Percentiles rank a stretch among this genome's conserved stretches.
phyloP scores from a whole-genome alignment of 1,140 invertebrate species.

The Listronotus bonariensis region DNA sequence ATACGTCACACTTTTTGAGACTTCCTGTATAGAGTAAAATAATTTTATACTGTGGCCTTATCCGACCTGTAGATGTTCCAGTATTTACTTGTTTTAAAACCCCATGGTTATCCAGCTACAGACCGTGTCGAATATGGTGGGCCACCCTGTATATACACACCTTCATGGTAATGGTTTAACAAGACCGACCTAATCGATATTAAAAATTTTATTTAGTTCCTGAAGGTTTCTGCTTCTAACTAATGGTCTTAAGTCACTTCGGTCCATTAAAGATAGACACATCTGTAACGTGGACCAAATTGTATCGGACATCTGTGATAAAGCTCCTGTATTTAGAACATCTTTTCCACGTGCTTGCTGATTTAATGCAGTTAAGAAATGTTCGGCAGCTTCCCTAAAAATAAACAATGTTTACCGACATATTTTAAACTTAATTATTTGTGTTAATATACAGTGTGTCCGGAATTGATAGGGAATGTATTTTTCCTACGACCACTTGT shows the following conservation, averaged over 20 bases:
- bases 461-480: too few species aligned
- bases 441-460: too few species aligned
- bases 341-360: constrained; percentile 83
- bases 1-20: too few species aligned
- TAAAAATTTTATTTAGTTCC: constrained; percentile 68
- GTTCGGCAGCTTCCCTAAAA: constrained; percentile 89
- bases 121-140: too few species aligned
- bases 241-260: constrained; percentile 74
- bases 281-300: constrained; percentile 95
- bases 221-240: constrained; percentile 74
- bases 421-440: constrained; percentile 12
- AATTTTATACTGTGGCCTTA: too few species aligned
- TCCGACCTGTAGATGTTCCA: too few species aligned
- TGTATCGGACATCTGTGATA: constrained; percentile 82
- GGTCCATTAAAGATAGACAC: constrained; percentile 85
- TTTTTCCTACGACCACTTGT: too few species aligned
- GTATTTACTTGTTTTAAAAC: too few species aligned
- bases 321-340: constrained; percentile 56
- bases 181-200: constrained; percentile 38
- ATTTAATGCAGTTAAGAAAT: constrained; percentile 91
- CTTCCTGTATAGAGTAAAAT: too few species aligned
- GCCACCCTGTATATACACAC: too few species aligned
- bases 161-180: constrained; percentile 3
- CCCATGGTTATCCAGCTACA: too few species aligned
- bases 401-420: constrained; percentile 22